Conservation (phyloP, 2,797 vertebrate genomes). For the Lepus oiostolus region DNA sequence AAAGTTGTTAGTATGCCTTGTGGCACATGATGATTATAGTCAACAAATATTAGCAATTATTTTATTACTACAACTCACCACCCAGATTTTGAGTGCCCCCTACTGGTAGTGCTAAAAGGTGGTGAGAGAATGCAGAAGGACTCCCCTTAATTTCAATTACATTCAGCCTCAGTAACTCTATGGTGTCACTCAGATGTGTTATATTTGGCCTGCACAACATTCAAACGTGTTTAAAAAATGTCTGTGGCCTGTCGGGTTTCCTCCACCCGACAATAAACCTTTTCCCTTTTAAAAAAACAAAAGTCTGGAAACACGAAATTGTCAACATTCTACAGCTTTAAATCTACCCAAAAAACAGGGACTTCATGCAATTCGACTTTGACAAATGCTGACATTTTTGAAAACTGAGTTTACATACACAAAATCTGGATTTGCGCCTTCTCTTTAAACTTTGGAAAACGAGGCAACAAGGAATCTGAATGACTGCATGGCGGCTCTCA, state of each 20-base stretch:
- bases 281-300: neutral
- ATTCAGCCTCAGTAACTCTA: neutral
- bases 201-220: neutral
- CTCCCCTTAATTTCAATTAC: conserved; percentile 30
- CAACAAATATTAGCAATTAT: conserved; percentile 6
- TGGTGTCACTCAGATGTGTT: neutral
- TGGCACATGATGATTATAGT: neutral
- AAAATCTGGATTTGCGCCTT: conserved; percentile 16
- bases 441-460: conserved; percentile 34
- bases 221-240: neutral
- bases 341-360: neutral
- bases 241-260: too few relatives aligned
- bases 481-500: neutral
- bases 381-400: neutral
- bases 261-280: too few relatives aligned
- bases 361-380: conserved; percentile 36
- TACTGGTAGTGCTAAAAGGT: neutral
- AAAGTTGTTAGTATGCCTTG: neutral
- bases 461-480: neutral
- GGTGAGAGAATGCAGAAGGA: neutral
- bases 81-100: neutral
- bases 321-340: conserved; percentile 14
- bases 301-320: conserved; percentile 8
- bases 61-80: conserved; percentile 34
- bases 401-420: neutral